Evolutionary conservation across 2,113 vertebrate species (phyloP).

Genomic region (Columba janthina): DNA sequence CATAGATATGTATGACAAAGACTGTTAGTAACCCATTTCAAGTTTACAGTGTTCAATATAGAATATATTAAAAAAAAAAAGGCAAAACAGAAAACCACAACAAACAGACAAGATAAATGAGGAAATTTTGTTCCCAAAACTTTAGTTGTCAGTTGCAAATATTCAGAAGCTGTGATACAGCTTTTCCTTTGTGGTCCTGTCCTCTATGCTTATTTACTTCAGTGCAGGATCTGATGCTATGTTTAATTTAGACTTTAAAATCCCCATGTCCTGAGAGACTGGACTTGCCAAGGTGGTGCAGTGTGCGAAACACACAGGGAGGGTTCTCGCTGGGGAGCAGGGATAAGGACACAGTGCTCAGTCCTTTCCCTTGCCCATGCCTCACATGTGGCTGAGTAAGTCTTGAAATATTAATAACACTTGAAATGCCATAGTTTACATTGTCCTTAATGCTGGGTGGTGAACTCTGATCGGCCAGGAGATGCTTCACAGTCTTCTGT

Average conservation of each 20-base stretch:
- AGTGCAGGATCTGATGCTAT: neutral
- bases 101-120: neutral
- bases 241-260: neutral
- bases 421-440: neutral
- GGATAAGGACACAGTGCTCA: neutral
- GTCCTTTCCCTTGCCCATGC: neutral
- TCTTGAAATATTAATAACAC: neutral
- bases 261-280: neutral
- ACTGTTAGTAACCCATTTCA: neutral
- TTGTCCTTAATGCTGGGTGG: neutral
- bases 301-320: neutral
- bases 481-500: neutral
- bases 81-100: too few species aligned
- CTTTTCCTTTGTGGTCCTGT: neutral
- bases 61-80: neutral
- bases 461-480: neutral
- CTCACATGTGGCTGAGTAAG: neutral
- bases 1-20: neutral
- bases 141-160: neutral
- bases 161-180: neutral
- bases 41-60: neutral
- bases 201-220: neutral
- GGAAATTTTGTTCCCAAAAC: neutral
- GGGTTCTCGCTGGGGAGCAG: neutral
- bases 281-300: neutral